phyloP scores from a whole-genome alignment of 2,113 vertebrate species.

The Phaethon lepturus region DNA sequence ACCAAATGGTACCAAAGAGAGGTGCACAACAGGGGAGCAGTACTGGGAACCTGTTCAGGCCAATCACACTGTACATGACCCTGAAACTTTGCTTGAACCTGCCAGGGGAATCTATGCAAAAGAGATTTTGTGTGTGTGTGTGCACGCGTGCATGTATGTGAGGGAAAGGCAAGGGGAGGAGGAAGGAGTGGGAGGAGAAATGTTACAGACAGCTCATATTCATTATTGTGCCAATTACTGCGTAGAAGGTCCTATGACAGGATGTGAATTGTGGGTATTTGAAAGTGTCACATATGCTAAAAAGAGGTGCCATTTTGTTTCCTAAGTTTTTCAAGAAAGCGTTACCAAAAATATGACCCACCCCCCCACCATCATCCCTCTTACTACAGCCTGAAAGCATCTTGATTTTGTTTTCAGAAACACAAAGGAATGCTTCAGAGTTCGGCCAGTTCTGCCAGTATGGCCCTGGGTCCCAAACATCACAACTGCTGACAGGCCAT shows the following conservation, averaged over 20 bases:
- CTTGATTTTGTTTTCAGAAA: not conserved
- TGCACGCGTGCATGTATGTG: fast-evolving
- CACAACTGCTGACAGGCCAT: not conserved
- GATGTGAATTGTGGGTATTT: not conserved
- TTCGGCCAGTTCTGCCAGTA: not conserved
- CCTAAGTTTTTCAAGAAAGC: not conserved
- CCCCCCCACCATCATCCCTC: not conserved
- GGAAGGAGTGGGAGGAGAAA: not conserved
- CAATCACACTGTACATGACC: not conserved
- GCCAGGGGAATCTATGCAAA: not conserved
- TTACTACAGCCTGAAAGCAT: not conserved
- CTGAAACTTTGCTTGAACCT: not conserved
- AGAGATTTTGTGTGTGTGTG: not conserved
- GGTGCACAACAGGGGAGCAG: not conserved
- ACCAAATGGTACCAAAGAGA: not conserved
- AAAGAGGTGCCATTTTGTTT: not conserved
- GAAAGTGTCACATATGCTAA: not conserved
- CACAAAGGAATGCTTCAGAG: not conserved
- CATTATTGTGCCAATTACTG: not conserved
- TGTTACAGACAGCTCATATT: not conserved
- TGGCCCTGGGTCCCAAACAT: not conserved
- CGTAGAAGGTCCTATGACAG: not conserved
- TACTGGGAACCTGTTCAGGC: not conserved
- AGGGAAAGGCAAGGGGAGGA: not conserved
- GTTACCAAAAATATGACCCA: not conserved